Percentiles rank a stretch among this genome's conserved stretches.
Conservation (phyloP, 2,888 invertebrate species). For the Oscheius sp. region DNA sequence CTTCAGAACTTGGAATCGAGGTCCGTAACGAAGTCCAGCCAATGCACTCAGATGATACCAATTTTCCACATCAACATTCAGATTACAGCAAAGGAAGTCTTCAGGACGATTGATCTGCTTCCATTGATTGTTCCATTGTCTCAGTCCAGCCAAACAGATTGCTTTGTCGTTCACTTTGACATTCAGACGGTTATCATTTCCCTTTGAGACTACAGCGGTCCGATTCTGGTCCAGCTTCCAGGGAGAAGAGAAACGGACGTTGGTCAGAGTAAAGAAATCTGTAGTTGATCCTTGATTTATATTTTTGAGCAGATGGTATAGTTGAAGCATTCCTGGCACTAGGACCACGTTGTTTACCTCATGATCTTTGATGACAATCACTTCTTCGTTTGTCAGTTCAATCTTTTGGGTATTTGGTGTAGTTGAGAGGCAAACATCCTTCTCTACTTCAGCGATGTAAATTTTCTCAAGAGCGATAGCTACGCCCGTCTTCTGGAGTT, state of each 20-base stretch:
- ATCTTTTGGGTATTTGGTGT: neutral
- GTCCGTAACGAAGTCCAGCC: conserved; percentile 56
- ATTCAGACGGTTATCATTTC: conserved; percentile 4
- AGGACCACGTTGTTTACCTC: conserved; percentile 45
- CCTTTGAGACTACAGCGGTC: neutral
- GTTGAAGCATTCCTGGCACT: conserved; percentile 61
- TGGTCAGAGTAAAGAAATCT: conserved; percentile 28
- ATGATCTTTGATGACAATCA: conserved; percentile 49
- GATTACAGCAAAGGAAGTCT: conserved; percentile 14
- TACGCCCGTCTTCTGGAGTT: conserved; percentile 47
- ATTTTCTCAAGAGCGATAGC: conserved; percentile 40
- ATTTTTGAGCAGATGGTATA: conserved; percentile 30
- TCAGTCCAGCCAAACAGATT: conserved; percentile 4
- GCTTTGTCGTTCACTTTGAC: neutral
- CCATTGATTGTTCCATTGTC: conserved; percentile 10
- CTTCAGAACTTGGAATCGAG: conserved; percentile 43
- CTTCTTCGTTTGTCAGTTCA: conserved; percentile 36
- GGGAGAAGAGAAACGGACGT: conserved; percentile 12
- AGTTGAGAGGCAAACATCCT: neutral
- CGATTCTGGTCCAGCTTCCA: conserved; percentile 4
- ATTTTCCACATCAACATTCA: conserved; percentile 41
- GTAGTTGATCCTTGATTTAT: conserved; percentile 5
- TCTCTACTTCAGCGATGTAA: conserved; percentile 36
- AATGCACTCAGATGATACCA: conserved; percentile 52
- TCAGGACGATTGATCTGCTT: conserved; percentile 1